Evolutionary conservation across 2,888 invertebrate species (phyloP).

Genomic region (Amblyteles armatorius): DNA sequence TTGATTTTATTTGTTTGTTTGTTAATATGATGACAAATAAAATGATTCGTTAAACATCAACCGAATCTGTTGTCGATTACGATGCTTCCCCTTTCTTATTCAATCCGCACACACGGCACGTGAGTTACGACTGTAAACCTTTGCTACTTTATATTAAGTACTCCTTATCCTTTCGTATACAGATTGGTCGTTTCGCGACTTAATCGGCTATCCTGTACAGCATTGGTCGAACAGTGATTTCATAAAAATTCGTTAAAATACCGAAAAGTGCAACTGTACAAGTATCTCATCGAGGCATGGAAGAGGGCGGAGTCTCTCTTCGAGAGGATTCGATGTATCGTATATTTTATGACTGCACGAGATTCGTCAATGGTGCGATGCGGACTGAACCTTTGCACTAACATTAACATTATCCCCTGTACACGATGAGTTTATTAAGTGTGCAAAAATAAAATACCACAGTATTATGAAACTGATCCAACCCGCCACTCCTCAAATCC

Average conservation of each 20-base stretch:
- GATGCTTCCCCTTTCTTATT: background rate
- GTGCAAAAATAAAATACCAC: constrained; percentile 10
- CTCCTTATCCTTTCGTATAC: background rate
- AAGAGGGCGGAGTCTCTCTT: background rate
- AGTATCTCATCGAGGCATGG: constrained; percentile 16
- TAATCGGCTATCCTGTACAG: constrained; percentile 11
- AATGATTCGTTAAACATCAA: background rate
- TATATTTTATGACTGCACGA: constrained; percentile 59
- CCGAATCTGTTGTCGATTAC: constrained; percentile 7
- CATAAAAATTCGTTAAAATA: constrained; percentile 8
- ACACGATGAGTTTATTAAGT: constrained; percentile 46
- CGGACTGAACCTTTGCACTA: constrained; percentile 75
- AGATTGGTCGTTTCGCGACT: constrained; percentile 15
- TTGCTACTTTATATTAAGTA: background rate
- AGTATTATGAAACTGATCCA: constrained; percentile 33
- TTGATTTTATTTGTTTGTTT: constrained; percentile 31
- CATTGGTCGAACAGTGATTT: background rate
- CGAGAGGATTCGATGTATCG: constrained; percentile 28
- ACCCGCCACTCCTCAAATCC: constrained; percentile 10
- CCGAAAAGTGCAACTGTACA: constrained; percentile 64
- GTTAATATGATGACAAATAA: constrained; percentile 1
- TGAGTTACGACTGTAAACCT: background rate
- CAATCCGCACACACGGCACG: constrained; percentile 29
- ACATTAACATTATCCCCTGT: constrained; percentile 45
- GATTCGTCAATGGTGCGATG: constrained; percentile 81